Conservation (phyloP, 2,888 invertebrate species). For the Athalia cordata region DNA sequence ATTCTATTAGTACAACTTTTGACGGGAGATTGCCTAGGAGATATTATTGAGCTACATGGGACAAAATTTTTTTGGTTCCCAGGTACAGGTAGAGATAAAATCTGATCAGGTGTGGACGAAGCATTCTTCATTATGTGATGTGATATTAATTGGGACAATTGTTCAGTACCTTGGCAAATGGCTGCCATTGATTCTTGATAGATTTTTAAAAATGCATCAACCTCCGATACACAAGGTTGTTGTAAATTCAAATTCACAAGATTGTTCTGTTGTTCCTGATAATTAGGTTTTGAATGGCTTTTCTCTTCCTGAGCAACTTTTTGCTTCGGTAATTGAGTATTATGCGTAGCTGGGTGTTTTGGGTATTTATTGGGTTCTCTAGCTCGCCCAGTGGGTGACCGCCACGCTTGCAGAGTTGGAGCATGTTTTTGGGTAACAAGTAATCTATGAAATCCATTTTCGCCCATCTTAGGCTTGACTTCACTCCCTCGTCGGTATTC, state of each 20-base stretch:
- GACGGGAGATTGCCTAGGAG: neutral
- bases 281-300: neutral
- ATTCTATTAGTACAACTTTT: slow-evolving; percentile 5
- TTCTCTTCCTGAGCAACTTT: slow-evolving; percentile 1
- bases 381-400: neutral
- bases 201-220: slow-evolving; percentile 48
- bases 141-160: slow-evolving; percentile 35
- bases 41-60: neutral
- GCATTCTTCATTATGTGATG: slow-evolving; percentile 27
- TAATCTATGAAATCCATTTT: neutral
- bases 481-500: neutral
- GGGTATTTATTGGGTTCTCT: slow-evolving; percentile 5
- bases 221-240: slow-evolving; percentile 48
- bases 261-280: slow-evolving; percentile 34
- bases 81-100: slow-evolving; percentile 3
- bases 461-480: neutral
- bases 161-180: slow-evolving; percentile 40
- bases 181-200: slow-evolving; percentile 49
- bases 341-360: neutral
- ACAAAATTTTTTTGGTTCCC: slow-evolving; percentile 9
- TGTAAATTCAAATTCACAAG: slow-evolving; percentile 48
- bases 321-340: neutral
- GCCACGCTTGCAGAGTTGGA: neutral
- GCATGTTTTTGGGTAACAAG: neutral
- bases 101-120: slow-evolving; percentile 8